phyloP scores from a whole-genome alignment of 2,888 invertebrate species.

The Ametastegia equiseti region DNA sequence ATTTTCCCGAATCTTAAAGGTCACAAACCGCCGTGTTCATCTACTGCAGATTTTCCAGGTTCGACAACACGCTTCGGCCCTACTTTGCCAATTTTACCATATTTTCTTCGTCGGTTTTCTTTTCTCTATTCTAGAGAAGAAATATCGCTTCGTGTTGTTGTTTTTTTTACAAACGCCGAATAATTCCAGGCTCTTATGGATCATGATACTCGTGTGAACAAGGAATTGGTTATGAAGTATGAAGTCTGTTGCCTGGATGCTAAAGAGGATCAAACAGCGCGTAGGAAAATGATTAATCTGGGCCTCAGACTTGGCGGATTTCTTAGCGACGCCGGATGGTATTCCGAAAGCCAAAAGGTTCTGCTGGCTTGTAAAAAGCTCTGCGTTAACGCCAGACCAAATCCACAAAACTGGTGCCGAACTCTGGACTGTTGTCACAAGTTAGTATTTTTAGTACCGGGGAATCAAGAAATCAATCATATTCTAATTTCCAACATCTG shows the following conservation, averaged over 20 bases:
- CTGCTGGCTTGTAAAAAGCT: slow-evolving; percentile 83
- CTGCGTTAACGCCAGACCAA: slow-evolving; percentile 79
- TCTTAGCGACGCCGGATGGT: slow-evolving; percentile 94
- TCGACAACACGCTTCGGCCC: too few relatives aligned
- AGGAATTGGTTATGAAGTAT: slow-evolving; percentile 72
- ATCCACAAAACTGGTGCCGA: slow-evolving; percentile 80
- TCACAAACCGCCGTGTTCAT: slow-evolving; percentile 82
- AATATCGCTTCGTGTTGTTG: slow-evolving; percentile 28
- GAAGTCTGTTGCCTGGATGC: slow-evolving; percentile 60
- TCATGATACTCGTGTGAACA: slow-evolving; percentile 80
- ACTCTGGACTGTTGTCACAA: slow-evolving; percentile 92
- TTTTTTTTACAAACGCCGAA: slow-evolving; percentile 7
- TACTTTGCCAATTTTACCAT: too few relatives aligned
- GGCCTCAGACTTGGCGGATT: slow-evolving; percentile 81
- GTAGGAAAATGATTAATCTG: slow-evolving; percentile 67
- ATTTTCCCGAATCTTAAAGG: slow-evolving; percentile 84
- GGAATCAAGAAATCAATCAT: background rate
- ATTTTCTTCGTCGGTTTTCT: slow-evolving; percentile 53
- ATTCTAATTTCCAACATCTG: background rate
- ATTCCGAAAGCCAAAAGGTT: slow-evolving; percentile 86
- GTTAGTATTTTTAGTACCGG: slow-evolving; percentile 76
- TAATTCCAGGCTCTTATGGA: slow-evolving; percentile 81
- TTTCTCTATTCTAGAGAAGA: slow-evolving; percentile 37
- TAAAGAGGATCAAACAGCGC: slow-evolving; percentile 58
- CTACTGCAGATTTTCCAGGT: slow-evolving; percentile 87